Percentiles rank a stretch among this genome's conserved stretches.
These are phyloP conservation scores for Tychaedon coryphoeus DNA, from an alignment of 2,113 vertebrate genomes.

Conservation along the genomic window DNA sequence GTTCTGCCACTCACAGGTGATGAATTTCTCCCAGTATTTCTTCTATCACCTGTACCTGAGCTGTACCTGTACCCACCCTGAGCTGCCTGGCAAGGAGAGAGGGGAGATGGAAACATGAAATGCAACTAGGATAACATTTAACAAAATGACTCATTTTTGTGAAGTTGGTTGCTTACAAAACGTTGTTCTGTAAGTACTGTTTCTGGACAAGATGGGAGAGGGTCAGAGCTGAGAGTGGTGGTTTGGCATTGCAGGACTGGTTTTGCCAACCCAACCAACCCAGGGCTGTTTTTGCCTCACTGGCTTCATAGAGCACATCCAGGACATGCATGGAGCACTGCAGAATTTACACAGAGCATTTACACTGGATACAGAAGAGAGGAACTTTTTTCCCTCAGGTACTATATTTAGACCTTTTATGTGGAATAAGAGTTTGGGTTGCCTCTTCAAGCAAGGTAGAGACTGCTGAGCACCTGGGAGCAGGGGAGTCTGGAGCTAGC, in stretches of 20 bases:
- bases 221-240: rapidly evolving
- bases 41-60: background rate
- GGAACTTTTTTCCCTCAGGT: background rate
- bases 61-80: background rate
- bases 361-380: background rate
- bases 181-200: background rate
- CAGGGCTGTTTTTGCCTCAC: background rate
- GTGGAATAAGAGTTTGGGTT: background rate
- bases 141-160: background rate
- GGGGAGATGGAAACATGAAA: background rate
- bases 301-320: background rate
- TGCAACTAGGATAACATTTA: background rate
- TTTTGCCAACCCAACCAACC: background rate
- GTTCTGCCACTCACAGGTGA: rapidly evolving
- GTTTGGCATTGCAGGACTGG: background rate
- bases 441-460: background rate
- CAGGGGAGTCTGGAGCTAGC: background rate
- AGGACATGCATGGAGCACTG: rapidly evolving
- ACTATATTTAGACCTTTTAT: background rate
- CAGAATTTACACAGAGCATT: background rate
- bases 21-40: background rate
- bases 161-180: background rate
- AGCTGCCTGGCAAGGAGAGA: background rate
- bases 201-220: background rate
- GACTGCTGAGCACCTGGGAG: background rate